Base-by-base conservation (phyloP, 2,888 invertebrate species). In the Drosophila maculinotata region DNA sequence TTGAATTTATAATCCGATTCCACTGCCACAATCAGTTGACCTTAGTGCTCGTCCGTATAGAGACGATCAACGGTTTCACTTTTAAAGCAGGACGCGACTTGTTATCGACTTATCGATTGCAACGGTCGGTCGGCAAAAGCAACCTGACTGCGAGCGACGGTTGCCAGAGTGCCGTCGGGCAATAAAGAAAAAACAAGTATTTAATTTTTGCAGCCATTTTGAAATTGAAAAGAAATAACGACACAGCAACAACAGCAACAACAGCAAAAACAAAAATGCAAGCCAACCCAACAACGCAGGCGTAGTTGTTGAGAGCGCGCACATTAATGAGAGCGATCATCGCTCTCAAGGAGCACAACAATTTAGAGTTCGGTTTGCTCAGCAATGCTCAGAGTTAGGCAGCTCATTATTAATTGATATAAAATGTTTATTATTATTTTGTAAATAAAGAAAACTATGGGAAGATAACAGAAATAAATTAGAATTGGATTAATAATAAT, bases 171-270 rank as follows among this genome's bases (percentile, higher is more conserved):
- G 26, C n/a, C n/a, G n/a, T n/a, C n/a, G n/a, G n/a, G 53, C 28
- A 65, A 57, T 54, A 53, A 69, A 57, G 42, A 52, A 53, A 69
- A 74, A 74, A 74, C 74, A 70, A 76, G 74, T 74, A 74, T 76
- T 74, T 59, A 36, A 67, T 75, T 70, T 70, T 76, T 72, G 71
- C 76, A 68, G 74, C 74, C 74, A 74, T 74, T 74, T 74, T 76
- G 72, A 76, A 74, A 71, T 67, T 74, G 49, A 59, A 76, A 67
- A 76, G 76, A 76, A 71, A 76, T 76, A 74, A 76, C 71, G 57
- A 74, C 67, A 67, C 54, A 70, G 60, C 71, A 28, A 39, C 62
- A 47, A 12, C 47, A 31, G 35, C 12, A 33, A 3, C 33, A 36
- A 35, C 35, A 6, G 39, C 36, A 36, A 10, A 8, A 28, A n/a